Conservation (phyloP, 2,113 vertebrate genomes). For the Salvator merianae region DNA sequence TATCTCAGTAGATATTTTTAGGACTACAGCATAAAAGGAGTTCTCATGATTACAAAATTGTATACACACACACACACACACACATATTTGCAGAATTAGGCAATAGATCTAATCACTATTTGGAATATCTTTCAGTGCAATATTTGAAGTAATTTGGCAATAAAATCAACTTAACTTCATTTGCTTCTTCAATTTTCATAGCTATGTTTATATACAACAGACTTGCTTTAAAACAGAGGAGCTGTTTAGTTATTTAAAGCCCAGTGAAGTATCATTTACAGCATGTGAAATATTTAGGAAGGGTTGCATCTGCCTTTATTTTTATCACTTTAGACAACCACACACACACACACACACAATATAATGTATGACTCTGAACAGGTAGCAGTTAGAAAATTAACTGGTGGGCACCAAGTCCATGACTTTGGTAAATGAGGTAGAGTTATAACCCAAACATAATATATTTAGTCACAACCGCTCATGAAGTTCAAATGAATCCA, state of each 20-base stretch:
- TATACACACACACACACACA: too few species aligned
- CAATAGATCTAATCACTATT: not conserved
- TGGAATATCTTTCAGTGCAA: not conserved
- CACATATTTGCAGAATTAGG: constrained; percentile 19
- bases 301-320: constrained; percentile 1
- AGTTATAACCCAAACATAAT: not conserved
- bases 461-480: not conserved
- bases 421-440: not conserved
- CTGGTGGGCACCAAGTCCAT: not conserved
- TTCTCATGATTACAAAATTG: too few species aligned
- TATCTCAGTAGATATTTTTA: not conserved
- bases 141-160: not conserved
- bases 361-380: not conserved
- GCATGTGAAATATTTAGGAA: constrained; percentile 21
- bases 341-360: not conserved
- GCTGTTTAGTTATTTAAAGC: constrained; percentile 13
- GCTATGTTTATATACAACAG: not conserved
- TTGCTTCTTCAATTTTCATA: too few species aligned
- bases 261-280: not conserved
- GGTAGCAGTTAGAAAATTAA: not conserved
- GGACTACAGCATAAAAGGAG: not conserved
- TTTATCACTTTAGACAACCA: not conserved
- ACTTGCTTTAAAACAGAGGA: constrained; percentile 8
- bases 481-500: not conserved
- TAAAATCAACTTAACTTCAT: not conserved